Evolutionary conservation across 2,113 vertebrate genomes (phyloP), one percentile per base, ranked within the genome.

Genomic region (Hemiprocne comata): DNA sequence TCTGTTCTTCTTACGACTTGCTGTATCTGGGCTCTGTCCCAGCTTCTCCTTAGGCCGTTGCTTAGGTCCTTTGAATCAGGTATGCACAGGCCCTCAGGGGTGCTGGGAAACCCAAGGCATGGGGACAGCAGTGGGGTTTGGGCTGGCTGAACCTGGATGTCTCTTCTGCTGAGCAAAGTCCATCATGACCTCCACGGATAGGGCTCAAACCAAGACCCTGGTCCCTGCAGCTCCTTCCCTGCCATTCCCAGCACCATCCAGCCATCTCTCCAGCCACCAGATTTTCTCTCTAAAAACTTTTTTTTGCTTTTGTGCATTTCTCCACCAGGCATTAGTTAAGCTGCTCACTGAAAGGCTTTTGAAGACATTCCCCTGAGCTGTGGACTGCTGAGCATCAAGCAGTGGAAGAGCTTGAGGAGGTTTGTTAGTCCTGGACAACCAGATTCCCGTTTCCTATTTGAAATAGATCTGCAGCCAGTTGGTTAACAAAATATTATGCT

Each of bases 401-500:
- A 78, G 88, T 62, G 53, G 76, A 65, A 57, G 76, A 75, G 51
- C 17, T 58, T 13, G 76, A 70, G 76, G 57, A 94, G 69, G 40
- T 95, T 78, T 96, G 80, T 93, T 95, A 88, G 92, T 90, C 83
- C 94, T 94, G 94, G 82, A 85, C 0, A 23, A 84, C 76, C 85
- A 72, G 82, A 92, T 71, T 92, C 76, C 94, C 86, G 65, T 78
- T 95, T 93, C 53, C 1, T 40, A 9, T 96, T 95, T 96, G 94
- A 88, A 96, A 92, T 3, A 84, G 79, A 89, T 93, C 85, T 90
- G 83, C 88, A 54, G 85, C 65, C 4, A 0, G 82, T 65, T 95
- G 92, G 90, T 92, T 96, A 92, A 87, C 69, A 95, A 96, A 97
- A 95, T 95, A 93, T 95, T 96, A 36, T 95, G 94, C 74, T 89